Percentiles rank a stretch among this genome's conserved stretches.
These are phyloP conservation scores for Lerista edwardsae DNA, from an alignment of 2,797 vertebrate species.

Conservation along the genomic window DNA sequence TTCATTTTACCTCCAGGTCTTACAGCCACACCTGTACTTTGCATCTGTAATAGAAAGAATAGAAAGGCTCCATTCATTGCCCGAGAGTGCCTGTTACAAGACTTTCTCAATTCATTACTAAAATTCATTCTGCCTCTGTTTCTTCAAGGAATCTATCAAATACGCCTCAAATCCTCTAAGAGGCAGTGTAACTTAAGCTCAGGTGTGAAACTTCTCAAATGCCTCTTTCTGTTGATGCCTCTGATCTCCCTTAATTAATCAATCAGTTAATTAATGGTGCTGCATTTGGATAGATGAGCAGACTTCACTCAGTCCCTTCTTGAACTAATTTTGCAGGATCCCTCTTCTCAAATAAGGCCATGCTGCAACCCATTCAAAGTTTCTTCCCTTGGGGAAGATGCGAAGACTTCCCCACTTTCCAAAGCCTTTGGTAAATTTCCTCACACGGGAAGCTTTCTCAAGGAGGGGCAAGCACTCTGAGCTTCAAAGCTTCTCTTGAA, in stretches of 20 bases:
- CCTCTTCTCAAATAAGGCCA: not conserved
- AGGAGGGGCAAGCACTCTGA: not conserved
- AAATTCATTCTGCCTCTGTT: not conserved
- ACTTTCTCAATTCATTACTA: not conserved
- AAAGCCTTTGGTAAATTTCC: not conserved
- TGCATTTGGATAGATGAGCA: not conserved
- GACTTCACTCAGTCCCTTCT: not conserved
- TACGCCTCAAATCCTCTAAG: not conserved
- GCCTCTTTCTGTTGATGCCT: not conserved
- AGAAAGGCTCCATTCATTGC: not conserved
- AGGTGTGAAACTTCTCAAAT: not conserved
- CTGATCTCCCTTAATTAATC: not conserved
- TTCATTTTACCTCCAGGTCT: not conserved
- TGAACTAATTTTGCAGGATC: not conserved
- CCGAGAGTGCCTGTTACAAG: not conserved
- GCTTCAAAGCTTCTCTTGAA: not conserved
- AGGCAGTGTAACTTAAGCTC: not conserved
- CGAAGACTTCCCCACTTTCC: not conserved
- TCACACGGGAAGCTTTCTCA: not conserved
- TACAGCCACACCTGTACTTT: not conserved
- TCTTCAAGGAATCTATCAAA: not conserved
- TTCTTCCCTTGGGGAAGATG: not conserved
- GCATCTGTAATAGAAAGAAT: too few species aligned
- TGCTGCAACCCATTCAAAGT: not conserved
- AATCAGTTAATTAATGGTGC: not conserved